Conservation (phyloP, 1,140 invertebrate genomes). For the Cotesia glomerata region DNA sequence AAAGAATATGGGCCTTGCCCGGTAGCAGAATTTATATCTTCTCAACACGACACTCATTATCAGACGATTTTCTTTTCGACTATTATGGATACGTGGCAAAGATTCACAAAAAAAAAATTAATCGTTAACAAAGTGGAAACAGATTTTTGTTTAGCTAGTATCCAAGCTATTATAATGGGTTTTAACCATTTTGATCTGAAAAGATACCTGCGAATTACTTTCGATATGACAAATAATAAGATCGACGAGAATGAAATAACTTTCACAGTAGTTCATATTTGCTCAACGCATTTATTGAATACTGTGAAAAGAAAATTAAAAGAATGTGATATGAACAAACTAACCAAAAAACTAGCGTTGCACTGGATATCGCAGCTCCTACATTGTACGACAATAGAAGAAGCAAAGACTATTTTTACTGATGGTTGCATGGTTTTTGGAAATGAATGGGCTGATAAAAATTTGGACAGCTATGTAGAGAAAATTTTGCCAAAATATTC, state of each 20-base stretch:
- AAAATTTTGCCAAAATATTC: background rate
- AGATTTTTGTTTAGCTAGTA: background rate
- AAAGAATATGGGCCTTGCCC: background rate
- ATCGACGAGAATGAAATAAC: background rate
- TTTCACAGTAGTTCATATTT: background rate
- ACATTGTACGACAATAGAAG: background rate
- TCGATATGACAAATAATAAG: background rate
- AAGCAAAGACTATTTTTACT: background rate
- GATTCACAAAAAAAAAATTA: background rate
- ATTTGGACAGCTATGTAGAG: background rate
- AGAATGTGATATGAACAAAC: background rate
- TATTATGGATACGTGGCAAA: background rate
- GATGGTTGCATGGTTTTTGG: background rate
- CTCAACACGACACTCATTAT: background rate
- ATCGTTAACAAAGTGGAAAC: background rate
- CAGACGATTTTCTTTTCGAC: background rate
- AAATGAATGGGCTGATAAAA: background rate
- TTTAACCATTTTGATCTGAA: background rate
- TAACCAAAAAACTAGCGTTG: background rate
- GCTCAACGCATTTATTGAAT: background rate
- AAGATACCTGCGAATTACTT: background rate
- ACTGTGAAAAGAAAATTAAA: background rate
- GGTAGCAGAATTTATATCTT: background rate
- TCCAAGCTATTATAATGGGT: background rate
- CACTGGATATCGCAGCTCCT: background rate